Evolutionary conservation across 2,113 vertebrate genomes (phyloP).

Genomic region (Cynopterus brachyotis): DNA sequence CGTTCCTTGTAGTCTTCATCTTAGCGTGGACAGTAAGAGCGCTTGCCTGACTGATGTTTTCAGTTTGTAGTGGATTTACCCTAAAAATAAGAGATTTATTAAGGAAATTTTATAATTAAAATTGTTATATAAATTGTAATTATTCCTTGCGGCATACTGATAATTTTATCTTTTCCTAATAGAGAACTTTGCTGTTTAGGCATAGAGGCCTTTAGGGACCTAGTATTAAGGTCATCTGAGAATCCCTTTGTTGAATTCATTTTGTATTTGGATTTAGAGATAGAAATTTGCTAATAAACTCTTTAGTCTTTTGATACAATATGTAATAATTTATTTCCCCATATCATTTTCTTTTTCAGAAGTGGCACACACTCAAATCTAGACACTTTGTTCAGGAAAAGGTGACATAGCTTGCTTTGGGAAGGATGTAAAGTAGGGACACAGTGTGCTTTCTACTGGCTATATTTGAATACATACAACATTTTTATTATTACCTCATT

Average conservation of each 20-base stretch:
- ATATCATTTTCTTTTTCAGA: neutral
- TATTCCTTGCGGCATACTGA: neutral
- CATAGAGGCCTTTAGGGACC: neutral
- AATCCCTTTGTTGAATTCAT: neutral
- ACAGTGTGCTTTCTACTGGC: neutral
- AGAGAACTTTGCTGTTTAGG: neutral
- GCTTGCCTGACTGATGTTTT: neutral
- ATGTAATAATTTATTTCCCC: neutral
- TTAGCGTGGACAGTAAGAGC: neutral
- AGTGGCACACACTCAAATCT: neutral
- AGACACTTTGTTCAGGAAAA: neutral
- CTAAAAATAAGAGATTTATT: neutral
- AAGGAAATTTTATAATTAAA: neutral
- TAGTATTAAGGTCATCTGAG: neutral
- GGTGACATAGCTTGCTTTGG: neutral
- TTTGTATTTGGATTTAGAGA: constrained; percentile 16
- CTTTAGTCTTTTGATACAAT: neutral
- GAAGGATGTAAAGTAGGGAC: neutral
- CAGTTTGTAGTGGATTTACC: neutral
- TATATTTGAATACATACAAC: neutral
- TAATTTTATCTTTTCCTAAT: constrained; percentile 19
- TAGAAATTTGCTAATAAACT: neutral
- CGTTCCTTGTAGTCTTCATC: neutral
- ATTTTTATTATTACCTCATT: neutral
- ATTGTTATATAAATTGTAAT: neutral